phyloP scores from a whole-genome alignment of 2,888 invertebrate genomes.

The Strigamia transsilvanica region DNA sequence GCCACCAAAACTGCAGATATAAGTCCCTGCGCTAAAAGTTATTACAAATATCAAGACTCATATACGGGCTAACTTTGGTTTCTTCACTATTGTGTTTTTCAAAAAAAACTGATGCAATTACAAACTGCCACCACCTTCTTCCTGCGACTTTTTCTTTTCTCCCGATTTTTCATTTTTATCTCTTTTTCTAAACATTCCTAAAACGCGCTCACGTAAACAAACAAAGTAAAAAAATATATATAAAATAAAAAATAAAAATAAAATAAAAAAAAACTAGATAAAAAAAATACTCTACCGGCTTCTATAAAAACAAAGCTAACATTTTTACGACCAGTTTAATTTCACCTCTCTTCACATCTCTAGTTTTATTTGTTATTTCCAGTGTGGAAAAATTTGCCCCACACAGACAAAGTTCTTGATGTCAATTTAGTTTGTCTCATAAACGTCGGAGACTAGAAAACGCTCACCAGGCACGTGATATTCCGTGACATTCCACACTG shows the following conservation, averaged over 20 bases:
- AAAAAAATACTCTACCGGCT: background rate
- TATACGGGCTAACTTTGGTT: slow-evolving; percentile 43
- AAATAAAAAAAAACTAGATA: background rate
- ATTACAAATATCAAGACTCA: slow-evolving; percentile 47
- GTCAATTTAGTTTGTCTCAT: slow-evolving; percentile 36
- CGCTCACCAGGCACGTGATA: slow-evolving; percentile 1
- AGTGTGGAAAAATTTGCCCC: slow-evolving; percentile 1
- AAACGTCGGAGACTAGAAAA: slow-evolving; percentile 21
- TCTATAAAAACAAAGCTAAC: background rate
- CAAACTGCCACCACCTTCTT: background rate
- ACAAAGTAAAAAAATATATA: background rate
- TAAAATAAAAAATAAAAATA: background rate
- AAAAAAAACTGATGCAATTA: slow-evolving; percentile 25
- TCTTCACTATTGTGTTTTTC: slow-evolving; percentile 31
- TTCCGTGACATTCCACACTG: slow-evolving; percentile 21
- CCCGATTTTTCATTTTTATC: slow-evolving; percentile 24
- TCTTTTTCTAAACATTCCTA: background rate
- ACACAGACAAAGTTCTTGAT: slow-evolving; percentile 30
- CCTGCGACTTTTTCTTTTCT: background rate
- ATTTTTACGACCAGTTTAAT: slow-evolving; percentile 33
- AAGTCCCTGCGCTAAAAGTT: slow-evolving; percentile 40
- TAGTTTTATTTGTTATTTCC: background rate
- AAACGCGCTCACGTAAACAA: background rate
- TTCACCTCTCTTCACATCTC: slow-evolving; percentile 12
- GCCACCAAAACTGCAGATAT: slow-evolving; percentile 49